Evolutionary conservation across 2,888 invertebrate genomes (phyloP), one percentile per base, ranked within the genome.

Genomic region (Melanotus villosus): DNA sequence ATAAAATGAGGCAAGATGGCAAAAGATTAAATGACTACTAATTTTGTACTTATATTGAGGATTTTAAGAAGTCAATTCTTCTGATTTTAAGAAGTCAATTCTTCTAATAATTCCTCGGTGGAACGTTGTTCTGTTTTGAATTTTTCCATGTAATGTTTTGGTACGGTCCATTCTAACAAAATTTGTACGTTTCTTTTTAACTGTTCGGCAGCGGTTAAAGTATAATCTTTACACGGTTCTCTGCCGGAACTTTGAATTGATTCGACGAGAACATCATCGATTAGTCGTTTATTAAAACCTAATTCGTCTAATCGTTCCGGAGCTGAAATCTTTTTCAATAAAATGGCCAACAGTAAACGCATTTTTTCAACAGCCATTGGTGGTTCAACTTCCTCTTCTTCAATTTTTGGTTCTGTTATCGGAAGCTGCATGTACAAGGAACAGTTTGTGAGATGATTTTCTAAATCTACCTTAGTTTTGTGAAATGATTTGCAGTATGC

Each of bases 291-390:
- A 84, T 90, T 89, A 83, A 90, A 90, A 77, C 95, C 95, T 80
- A 95, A 85, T 78, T 91, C 92, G 71, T 91, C 90, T 47, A 95
- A 87, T 78, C 92, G 90, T 76, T 92, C 92, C 73, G 91, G 90
- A n/a, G 91, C 90, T 14, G 94, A 94, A 73, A 96, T 95, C 84
- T 93, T 92, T 78, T 94, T 94, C 59, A 95, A 84, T 41, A 95
- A 88, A 43, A 95, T 90, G 1, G 95, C 95, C 73, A 95, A 86
- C 36, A 94, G 88, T 73, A 93, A 89, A 66, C 95, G 88, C 90
- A 96, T 91, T 75, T 90, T 90, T 60, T 93, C 91, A 30, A 95
- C 85, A 0, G 88, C 87, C 90, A 92, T 92, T 4, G 85, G 85
- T 0, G 89, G 86, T 67, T 83, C 86, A 23, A 80, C 76, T 12